Conservation (phyloP, 1,140 invertebrate species). For the Dendrolimus kikuchii region DNA sequence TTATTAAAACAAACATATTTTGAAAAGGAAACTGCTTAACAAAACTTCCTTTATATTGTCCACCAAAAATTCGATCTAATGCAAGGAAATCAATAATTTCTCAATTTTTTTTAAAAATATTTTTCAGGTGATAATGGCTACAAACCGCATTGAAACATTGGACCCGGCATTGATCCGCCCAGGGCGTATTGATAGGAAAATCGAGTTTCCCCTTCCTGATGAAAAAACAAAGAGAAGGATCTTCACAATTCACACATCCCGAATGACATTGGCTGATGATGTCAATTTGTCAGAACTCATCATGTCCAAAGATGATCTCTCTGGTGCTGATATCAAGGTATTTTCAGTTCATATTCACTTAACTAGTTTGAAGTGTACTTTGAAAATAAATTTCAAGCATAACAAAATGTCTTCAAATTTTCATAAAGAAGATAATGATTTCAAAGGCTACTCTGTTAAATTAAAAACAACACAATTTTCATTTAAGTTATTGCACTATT, state of each 20-base stretch:
- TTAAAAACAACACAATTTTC: too few relatives aligned
- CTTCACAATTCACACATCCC: constrained; percentile 98
- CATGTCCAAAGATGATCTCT: constrained; percentile 99
- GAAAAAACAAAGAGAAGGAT: constrained; percentile 99
- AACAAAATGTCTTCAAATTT: too few relatives aligned
- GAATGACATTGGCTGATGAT: constrained; percentile 98
- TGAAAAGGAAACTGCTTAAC: too few relatives aligned
- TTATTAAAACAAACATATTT: too few relatives aligned
- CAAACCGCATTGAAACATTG: constrained; percentile 98
- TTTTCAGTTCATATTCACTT: not conserved
- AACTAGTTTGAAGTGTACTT: too few relatives aligned
- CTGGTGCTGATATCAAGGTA: constrained; percentile 94
- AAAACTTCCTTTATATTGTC: too few relatives aligned
- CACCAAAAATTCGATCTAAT: too few relatives aligned
- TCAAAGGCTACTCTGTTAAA: too few relatives aligned
- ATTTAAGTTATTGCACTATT: too few relatives aligned
- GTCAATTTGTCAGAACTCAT: constrained; percentile 98
- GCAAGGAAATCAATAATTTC: too few relatives aligned
- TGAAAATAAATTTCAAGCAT: too few relatives aligned
- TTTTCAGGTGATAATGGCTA: constrained; percentile 97
- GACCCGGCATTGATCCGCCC: constrained; percentile 99
- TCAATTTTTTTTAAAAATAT: not conserved
- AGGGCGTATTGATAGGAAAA: constrained; percentile 99
- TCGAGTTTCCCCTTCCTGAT: constrained; percentile 99
- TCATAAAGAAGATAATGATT: too few relatives aligned